These are phyloP conservation scores for Tangara arthus DNA, from an alignment of 2,797 vertebrate genomes.

Conservation along the genomic window DNA sequence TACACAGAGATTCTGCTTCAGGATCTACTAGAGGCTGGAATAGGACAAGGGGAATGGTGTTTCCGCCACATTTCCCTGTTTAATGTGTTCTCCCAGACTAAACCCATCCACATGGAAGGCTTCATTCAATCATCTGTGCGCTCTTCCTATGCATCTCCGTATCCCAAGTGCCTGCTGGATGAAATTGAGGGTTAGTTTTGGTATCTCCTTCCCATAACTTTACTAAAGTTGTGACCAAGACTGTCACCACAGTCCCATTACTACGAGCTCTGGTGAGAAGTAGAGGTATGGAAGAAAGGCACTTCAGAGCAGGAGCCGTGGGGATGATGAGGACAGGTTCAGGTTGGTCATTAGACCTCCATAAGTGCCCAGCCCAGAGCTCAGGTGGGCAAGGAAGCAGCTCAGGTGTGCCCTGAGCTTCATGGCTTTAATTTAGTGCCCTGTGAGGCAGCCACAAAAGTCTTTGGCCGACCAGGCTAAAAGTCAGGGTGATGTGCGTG, in stretches of 20 bases:
- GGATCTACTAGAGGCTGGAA: not conserved
- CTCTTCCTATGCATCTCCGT: not conserved
- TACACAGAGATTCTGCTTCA: not conserved
- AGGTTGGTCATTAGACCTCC: not conserved
- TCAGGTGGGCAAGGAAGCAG: not conserved
- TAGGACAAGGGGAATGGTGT: accelerated
- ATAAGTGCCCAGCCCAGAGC: not conserved
- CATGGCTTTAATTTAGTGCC: not conserved
- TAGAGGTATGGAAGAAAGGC: not conserved
- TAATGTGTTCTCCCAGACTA: not conserved
- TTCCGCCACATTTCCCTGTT: not conserved
- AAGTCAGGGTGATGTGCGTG: not conserved
- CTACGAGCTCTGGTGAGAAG: not conserved
- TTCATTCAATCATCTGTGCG: not conserved
- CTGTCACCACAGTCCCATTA: not conserved
- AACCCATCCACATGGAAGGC: not conserved
- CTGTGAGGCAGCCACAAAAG: not conserved
- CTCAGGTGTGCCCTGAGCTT: not conserved
- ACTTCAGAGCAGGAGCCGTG: no score
- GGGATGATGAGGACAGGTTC: not conserved
- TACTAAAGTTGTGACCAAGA: not conserved
- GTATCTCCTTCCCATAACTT: not conserved
- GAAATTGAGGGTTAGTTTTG: not conserved
- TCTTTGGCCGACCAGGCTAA: not conserved
- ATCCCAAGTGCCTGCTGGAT: not conserved